Conservation (phyloP, 1,140 invertebrate species). For the Scaptomyza hsui region DNA sequence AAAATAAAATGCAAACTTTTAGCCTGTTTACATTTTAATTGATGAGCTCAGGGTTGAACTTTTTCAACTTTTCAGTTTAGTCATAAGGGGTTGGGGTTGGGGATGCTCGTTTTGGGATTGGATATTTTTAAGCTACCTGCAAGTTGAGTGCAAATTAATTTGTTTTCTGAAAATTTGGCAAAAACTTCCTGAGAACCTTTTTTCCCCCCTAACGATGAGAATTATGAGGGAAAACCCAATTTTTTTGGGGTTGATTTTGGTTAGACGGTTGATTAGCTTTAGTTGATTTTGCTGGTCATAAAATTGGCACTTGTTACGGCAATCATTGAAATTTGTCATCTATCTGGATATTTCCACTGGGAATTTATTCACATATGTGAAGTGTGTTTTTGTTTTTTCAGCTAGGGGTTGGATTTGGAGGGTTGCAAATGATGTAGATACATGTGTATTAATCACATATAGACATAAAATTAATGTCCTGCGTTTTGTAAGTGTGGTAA, state of each 20-base stretch:
- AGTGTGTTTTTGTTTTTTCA: constrained; percentile 2
- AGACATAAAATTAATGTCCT: constrained; percentile 77
- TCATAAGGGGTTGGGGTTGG: background rate
- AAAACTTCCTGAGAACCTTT: constrained; percentile 56
- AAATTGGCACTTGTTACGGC: constrained; percentile 71
- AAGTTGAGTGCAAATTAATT: constrained; percentile 75
- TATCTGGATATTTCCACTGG: constrained; percentile 27
- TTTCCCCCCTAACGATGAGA: constrained; percentile 55
- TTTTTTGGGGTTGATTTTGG: background rate
- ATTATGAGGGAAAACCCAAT: constrained; percentile 35
- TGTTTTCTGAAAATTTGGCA: constrained; percentile 76
- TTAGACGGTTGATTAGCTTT: constrained; percentile 50
- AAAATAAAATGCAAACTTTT: constrained; percentile 33
- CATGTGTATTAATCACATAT: constrained; percentile 66
- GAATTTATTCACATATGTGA: constrained; percentile 40
- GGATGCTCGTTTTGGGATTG: background rate
- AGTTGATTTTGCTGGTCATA: constrained; percentile 37
- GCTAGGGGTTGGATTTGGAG: constrained; percentile 26
- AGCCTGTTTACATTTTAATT: constrained; percentile 70
- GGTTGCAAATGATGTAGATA: constrained; percentile 6
- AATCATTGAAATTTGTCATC: constrained; percentile 68
- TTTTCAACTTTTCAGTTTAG: constrained; percentile 68
- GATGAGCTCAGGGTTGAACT: constrained; percentile 79
- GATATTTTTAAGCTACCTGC: constrained; percentile 34
- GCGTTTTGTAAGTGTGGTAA: constrained; percentile 60